Conservation (phyloP, 2,113 vertebrate genomes). For the Heliornis fulica region DNA sequence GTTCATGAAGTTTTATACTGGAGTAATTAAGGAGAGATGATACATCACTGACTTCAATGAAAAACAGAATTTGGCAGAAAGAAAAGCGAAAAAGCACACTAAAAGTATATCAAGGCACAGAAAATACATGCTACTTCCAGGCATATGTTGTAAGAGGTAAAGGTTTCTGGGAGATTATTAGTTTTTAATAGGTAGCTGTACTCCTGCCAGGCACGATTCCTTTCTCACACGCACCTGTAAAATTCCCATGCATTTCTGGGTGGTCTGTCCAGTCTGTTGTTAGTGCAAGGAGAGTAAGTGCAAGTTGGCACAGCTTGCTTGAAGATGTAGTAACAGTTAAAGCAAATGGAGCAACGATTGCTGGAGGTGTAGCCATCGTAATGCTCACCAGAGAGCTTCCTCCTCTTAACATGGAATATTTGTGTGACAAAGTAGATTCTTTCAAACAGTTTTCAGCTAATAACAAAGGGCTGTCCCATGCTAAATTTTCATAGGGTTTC, state of each 20-base stretch:
- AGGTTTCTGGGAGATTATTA: not conserved
- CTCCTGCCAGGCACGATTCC: not conserved
- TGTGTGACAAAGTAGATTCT: not conserved
- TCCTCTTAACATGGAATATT: not conserved
- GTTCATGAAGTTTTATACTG: not conserved
- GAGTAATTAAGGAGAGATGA: not conserved
- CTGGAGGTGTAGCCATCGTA: not conserved
- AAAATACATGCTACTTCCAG: slow-evolving; percentile 54
- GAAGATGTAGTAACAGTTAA: not conserved
- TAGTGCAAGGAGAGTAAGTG: not conserved
- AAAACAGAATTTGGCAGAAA: slow-evolving; percentile 26
- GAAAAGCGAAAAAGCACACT: not conserved
- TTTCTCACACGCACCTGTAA: not conserved
- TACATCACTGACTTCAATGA: slow-evolving; percentile 46
- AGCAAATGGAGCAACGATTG: not conserved
- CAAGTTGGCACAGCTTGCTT: not conserved
- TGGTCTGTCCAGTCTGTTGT: not conserved
- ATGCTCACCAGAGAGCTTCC: not conserved
- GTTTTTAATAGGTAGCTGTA: not conserved
- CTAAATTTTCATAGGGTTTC: not conserved
- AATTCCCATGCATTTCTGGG: not conserved
- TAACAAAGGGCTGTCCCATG: not conserved
- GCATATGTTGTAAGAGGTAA: slow-evolving; percentile 6
- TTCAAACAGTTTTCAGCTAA: not conserved
- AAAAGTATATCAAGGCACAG: slow-evolving; percentile 34